Percentiles rank a stretch among this genome's conserved stretches.
Evolutionary conservation across 1,140 invertebrate genomes (phyloP).

Genomic region (Pseudomyrmex cubaensis): DNA sequence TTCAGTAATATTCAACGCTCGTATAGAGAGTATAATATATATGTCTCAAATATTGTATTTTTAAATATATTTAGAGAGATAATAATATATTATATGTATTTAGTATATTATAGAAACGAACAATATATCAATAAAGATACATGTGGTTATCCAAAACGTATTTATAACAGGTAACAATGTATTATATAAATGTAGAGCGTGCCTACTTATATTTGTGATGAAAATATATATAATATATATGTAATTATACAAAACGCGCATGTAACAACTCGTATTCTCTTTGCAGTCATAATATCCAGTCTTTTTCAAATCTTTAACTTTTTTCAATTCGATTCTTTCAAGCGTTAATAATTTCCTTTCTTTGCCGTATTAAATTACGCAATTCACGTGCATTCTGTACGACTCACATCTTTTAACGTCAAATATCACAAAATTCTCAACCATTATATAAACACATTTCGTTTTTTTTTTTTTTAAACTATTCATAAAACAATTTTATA

Average conservation of each 20-base stretch:
- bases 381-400: conserved; percentile 10
- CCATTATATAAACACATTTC: conserved; percentile 13
- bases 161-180: conserved; percentile 30
- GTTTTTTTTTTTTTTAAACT: background rate
- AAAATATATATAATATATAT: conserved; percentile 34
- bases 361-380: conserved; percentile 4
- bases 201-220: background rate
- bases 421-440: background rate
- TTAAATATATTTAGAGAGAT: too few species aligned
- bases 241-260: conserved; percentile 27
- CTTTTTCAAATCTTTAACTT: conserved; percentile 26
- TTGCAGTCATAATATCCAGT: conserved; percentile 22
- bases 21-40: conserved; percentile 19
- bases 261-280: conserved; percentile 23
- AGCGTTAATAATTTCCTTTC: conserved; percentile 19
- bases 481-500: conserved; percentile 18
- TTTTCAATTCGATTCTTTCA: background rate
- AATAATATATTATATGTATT: conserved; percentile 3
- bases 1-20: conserved; percentile 8
- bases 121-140: conserved; percentile 19
- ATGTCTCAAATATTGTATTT: background rate
- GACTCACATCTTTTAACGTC: conserved; percentile 9
- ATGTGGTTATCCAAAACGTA: conserved; percentile 19
- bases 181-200: conserved; percentile 30
- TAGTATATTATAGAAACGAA: conserved; percentile 10